Base-by-base conservation (phyloP, 2,113 vertebrate genomes). In the Aspidoscelis tigris region DNA sequence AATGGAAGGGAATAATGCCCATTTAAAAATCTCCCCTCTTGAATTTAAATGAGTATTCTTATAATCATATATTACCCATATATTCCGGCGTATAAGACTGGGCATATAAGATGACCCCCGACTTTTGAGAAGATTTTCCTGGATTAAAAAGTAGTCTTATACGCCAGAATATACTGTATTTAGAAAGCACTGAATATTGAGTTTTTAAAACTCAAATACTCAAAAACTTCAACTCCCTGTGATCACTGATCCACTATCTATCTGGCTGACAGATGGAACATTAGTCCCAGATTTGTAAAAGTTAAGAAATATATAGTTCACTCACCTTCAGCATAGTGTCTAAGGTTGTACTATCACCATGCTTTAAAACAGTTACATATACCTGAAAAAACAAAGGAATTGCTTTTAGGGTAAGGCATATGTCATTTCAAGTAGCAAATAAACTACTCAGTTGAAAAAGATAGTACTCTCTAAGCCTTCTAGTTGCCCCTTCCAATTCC, bases 321-420 rank as follows among this genome's bases (percentile, higher is more conserved):
- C 96, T 90, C 89, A 99, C 99, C 97, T 99, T 99, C 26, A 99
- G 92, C 99, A 99, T 99, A 4, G 97, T 97, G 80, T 99, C 99
- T 95, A 99, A 90, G 0, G 98, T 97, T 84, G 95, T 84, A 71
- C 95, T 96, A 84, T 99, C 98, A 70, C 99, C 99, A 2, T 99
- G 98, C 92, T 99, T 99, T 94, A 99, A 84, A 92, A 99, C 96
- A 0, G 98, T 99, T 80, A 99, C 94, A 87, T 99, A 99, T 43
- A 99, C 99, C 98, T 99, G 89, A 1, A 66, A 74, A 4, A 53
- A 84, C 26, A 76, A 70, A 84, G 82, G 39, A 90, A 0, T 86
- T 80, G 85, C 70, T 1, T 53, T 55, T 71, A 16, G 24, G 24
- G n/a, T 41, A 26, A 71, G 65, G 7, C 18, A 70, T 24, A 3